phyloP scores from a whole-genome alignment of 2,113 vertebrate species.

The Zootoca vivipara region DNA sequence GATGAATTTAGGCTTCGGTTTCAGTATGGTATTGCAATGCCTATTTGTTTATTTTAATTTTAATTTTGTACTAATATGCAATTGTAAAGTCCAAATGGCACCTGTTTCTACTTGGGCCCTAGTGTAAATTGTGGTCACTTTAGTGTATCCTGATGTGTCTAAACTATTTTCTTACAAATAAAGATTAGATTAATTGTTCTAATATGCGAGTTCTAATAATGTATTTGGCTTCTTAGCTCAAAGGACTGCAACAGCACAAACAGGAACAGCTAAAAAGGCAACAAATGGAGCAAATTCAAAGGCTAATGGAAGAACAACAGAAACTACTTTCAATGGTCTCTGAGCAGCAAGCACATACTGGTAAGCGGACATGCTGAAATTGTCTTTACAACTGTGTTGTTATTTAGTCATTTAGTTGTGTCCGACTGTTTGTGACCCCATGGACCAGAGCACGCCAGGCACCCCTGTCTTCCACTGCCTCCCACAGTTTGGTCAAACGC shows the following conservation, averaged over 20 bases:
- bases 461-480: no score
- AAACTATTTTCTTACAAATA: neutral
- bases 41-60: neutral
- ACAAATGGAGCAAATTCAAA: slow-evolving; percentile 87
- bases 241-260: slow-evolving; percentile 90
- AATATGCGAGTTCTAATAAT: neutral
- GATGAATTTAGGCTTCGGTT: neutral
- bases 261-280: slow-evolving; percentile 89
- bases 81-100: neutral
- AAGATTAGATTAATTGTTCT: neutral
- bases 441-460: no score
- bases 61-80: neutral
- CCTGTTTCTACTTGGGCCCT: neutral
- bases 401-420: no score
- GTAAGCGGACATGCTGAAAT: slow-evolving; percentile 54
- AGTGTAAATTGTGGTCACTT: neutral
- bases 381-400: neutral
- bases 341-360: slow-evolving; percentile 64
- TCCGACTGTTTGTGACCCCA: no score
- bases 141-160: neutral
- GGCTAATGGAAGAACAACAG: slow-evolving; percentile 86
- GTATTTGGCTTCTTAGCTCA: slow-evolving; percentile 77
- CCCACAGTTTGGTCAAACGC: no score
- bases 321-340: slow-evolving; percentile 79
- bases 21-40: neutral